Conservation (phyloP, 2,797 vertebrate genomes). For the Hoplostethus atlanticus region DNA sequence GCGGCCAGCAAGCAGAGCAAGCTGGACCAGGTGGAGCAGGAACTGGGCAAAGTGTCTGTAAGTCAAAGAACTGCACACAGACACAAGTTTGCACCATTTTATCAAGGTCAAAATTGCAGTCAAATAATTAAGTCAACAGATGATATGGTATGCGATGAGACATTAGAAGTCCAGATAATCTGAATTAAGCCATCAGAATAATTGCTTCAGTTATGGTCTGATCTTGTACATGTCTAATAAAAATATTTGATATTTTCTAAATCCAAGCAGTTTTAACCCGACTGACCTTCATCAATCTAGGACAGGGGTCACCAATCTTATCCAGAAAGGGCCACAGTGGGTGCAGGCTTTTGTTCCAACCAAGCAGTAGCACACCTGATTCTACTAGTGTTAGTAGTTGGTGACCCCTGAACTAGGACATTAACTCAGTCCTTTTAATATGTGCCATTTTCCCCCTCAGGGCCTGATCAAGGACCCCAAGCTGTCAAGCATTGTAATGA, state of each 20-base stretch:
- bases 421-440: neutral
- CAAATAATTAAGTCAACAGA: neutral
- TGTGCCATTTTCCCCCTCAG: conserved; percentile 69
- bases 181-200: neutral
- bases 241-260: neutral
- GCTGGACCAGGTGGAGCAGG: conserved; percentile 94
- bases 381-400: too few species aligned
- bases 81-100: neutral
- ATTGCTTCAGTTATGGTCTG: neutral
- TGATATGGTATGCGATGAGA: neutral
- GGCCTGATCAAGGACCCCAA: conserved; percentile 91
- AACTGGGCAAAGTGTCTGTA: conserved; percentile 88
- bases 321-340: too few species aligned
- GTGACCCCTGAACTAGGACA: too few species aligned
- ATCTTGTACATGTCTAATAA: neutral
- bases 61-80: conserved; percentile 68
- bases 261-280: neutral
- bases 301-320: too few species aligned
- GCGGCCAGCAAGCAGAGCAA: conserved; percentile 95
- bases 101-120: neutral
- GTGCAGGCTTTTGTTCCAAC: too few species aligned
- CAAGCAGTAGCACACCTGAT: too few species aligned
- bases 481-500: conserved; percentile 86
- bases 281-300: too few species aligned
- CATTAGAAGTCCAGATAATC: neutral